Evolutionary conservation across 2,113 vertebrate species (phyloP).

Genomic region (Actinemys pallida): DNA sequence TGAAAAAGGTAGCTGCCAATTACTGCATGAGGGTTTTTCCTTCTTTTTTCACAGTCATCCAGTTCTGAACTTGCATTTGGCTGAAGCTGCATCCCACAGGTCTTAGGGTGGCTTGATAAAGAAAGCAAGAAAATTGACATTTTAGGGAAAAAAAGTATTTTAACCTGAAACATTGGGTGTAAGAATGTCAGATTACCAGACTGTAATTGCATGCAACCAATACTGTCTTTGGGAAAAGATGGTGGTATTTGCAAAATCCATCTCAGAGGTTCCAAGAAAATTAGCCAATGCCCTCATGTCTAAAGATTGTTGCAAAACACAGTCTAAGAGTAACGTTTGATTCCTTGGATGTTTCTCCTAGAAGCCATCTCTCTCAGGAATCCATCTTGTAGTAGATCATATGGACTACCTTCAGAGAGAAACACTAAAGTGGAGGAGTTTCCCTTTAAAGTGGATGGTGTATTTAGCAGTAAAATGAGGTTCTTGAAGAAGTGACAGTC

Average conservation of each 20-base stretch:
- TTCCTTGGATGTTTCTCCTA: background rate
- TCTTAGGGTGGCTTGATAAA: background rate
- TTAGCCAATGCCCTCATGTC: background rate
- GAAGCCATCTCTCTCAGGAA: background rate
- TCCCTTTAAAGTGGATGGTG: background rate
- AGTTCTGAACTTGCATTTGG: conserved; percentile 1
- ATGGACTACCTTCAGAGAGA: background rate
- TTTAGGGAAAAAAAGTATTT: conserved; percentile 28
- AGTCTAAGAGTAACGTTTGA: background rate
- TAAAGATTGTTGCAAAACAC: background rate
- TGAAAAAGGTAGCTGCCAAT: background rate
- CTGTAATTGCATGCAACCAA: background rate
- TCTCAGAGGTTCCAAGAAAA: conserved; percentile 3
- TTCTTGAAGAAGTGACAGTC: background rate
- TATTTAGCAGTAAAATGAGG: background rate
- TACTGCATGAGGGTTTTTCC: background rate
- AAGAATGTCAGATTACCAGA: background rate
- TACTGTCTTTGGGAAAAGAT: background rate
- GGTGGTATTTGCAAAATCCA: background rate
- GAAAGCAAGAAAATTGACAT: background rate
- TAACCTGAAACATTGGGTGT: background rate
- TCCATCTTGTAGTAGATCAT: background rate
- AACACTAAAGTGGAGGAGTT: background rate
- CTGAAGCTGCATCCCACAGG: background rate
- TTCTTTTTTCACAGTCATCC: background rate